Evolutionary conservation across 2,888 invertebrate species (phyloP).

Genomic region (Caenorhabditis becei): DNA sequence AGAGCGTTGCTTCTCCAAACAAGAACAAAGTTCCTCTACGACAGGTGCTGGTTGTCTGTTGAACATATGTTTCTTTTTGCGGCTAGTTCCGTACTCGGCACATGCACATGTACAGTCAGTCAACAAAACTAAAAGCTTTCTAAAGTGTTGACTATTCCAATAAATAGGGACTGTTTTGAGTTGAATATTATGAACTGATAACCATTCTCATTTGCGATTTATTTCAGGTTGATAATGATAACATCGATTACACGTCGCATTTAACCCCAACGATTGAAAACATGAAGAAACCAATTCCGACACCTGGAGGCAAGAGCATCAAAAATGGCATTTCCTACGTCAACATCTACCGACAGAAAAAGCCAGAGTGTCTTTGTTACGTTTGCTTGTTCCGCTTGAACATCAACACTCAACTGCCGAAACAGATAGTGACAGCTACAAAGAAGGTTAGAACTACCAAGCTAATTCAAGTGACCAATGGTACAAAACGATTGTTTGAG

Average conservation of each 20-base stretch:
- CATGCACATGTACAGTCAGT: too few species aligned
- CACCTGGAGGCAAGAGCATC: neutral
- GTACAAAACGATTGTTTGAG: neutral
- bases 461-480: neutral
- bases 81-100: too few species aligned
- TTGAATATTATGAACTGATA: too few species aligned
- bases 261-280: constrained; percentile 15
- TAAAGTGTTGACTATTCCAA: too few species aligned
- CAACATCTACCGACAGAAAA: neutral
- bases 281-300: neutral
- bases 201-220: too few species aligned
- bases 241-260: constrained; percentile 30
- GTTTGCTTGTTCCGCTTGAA: constrained; percentile 8
- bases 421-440: neutral
- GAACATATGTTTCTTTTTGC: too few species aligned
- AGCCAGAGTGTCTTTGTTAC: constrained; percentile 17
- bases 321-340: neutral
- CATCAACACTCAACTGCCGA: neutral
- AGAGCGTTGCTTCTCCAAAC: too few species aligned
- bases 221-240: constrained; percentile 24
- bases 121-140: too few species aligned
- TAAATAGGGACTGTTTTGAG: too few species aligned
- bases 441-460: neutral
- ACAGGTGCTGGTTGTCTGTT: too few species aligned
- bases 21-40: too few species aligned